Evolutionary conservation across 2,797 vertebrate species (phyloP).

Genomic region (Clarias fuscus): DNA sequence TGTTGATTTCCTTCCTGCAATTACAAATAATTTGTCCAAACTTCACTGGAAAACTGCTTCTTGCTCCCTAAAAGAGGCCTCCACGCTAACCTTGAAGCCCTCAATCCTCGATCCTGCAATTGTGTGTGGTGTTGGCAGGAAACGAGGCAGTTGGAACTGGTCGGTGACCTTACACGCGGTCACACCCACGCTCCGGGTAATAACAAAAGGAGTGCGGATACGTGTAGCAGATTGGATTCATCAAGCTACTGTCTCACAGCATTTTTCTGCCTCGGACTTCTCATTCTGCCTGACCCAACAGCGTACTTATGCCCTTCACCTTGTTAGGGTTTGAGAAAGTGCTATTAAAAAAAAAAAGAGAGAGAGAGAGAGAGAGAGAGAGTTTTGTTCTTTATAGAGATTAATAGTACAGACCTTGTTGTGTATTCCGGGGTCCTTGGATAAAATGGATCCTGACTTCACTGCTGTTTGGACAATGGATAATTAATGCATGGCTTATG

Average conservation of each 20-base stretch:
- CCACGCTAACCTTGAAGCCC: constrained; percentile 36
- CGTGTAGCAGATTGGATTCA: constrained; percentile 65
- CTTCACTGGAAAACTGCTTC: constrained; percentile 44
- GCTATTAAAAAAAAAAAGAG: constrained; percentile 1
- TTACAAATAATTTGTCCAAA: constrained; percentile 38
- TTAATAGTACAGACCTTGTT: constrained; percentile 25
- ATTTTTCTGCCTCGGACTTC: constrained; percentile 69
- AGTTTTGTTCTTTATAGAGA: constrained; percentile 16
- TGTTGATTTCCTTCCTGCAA: constrained; percentile 29
- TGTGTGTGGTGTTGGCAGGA: constrained; percentile 5
- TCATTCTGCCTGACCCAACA: constrained; percentile 65
- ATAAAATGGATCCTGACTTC: constrained; percentile 16
- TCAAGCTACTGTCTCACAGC: constrained; percentile 68
- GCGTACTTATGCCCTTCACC: constrained; percentile 62
- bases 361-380: no score
- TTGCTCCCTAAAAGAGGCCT: constrained; percentile 52
- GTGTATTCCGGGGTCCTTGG: constrained; percentile 14
- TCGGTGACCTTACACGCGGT: constrained; percentile 65
- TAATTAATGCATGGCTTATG: constrained; percentile 10
- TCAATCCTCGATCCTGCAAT: constrained; percentile 12
- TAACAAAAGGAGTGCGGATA: constrained; percentile 58
- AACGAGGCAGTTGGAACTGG: constrained; percentile 45
- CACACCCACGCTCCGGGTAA: constrained; percentile 58
- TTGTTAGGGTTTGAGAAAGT: neutral
- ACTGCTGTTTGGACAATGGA: constrained; percentile 1